Percentiles rank a stretch among this genome's conserved stretches.
Conservation (phyloP, 1,140 invertebrate species). For the Papilio helenus region DNA sequence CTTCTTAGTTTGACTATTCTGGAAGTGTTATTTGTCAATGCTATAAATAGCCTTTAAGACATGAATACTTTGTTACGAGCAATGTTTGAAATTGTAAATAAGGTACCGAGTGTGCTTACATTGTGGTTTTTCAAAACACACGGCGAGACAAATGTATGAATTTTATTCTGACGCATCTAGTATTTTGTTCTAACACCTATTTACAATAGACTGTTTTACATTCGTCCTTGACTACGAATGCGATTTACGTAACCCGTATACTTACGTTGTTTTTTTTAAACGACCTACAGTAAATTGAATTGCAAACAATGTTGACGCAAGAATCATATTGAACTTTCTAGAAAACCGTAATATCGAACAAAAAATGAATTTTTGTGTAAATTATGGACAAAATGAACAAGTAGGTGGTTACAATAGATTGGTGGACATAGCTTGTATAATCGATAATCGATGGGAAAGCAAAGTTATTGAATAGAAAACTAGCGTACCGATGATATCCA, state of each 20-base stretch:
- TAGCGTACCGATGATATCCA: constrained; percentile 2
- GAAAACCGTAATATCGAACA: constrained; percentile 1
- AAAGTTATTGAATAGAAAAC: constrained; percentile 19
- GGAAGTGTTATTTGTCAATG: not conserved
- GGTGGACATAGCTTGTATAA: not conserved
- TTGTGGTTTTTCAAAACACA: constrained; percentile 34
- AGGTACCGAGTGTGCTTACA: not conserved
- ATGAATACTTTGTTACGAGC: not conserved
- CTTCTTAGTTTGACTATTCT: not conserved
- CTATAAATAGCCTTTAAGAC: not conserved
- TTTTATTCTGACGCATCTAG: constrained; percentile 39
- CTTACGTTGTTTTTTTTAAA: not conserved
- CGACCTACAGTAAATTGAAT: not conserved
- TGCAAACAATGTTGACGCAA: not conserved
- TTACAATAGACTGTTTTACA: constrained; percentile 42
- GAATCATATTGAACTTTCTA: not conserved
- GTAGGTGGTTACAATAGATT: not conserved
- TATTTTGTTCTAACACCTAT: constrained; percentile 38
- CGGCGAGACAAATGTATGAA: constrained; percentile 27
- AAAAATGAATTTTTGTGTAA: not conserved
- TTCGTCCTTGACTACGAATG: constrained; percentile 43
- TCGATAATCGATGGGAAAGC: constrained; percentile 2
- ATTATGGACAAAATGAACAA: not conserved
- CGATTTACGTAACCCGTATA: not conserved
- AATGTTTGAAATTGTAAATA: constrained; percentile 16